These are phyloP conservation scores for Clinocottus analis DNA, from an alignment of 2,113 vertebrate species.

Conservation along the genomic window DNA sequence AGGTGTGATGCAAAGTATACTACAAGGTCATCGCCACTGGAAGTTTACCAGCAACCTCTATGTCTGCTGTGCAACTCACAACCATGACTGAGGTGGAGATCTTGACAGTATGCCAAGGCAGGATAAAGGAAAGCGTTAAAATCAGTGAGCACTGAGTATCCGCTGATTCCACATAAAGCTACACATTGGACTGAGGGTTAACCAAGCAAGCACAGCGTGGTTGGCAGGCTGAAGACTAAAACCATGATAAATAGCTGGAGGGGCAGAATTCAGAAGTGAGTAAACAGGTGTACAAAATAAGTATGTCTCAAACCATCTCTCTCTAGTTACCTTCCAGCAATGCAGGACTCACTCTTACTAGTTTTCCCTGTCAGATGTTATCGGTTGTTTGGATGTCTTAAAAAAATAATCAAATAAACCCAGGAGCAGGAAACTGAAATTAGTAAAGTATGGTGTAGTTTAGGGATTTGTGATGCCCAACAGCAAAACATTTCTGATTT, in stretches of 20 bases:
- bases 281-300: background rate
- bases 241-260: constrained; percentile 42
- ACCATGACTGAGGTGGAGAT: background rate
- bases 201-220: constrained; percentile 50
- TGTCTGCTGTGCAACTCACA: background rate
- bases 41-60: background rate
- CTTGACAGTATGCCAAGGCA: background rate
- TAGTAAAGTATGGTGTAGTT: background rate
- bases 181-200: constrained; percentile 39
- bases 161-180: constrained; percentile 44
- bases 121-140: too few species aligned
- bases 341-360: background rate
- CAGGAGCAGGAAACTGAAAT: background rate
- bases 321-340: background rate
- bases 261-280: constrained; percentile 10
- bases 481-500: background rate
- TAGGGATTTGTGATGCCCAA: background rate
- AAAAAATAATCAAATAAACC: constrained; percentile 1
- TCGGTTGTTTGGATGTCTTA: background rate
- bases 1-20: background rate
- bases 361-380: background rate
- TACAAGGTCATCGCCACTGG: background rate
- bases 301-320: background rate
- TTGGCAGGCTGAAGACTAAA: constrained; percentile 16
- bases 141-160: too few species aligned